Evolutionary conservation across 2,797 vertebrate species (phyloP).

Genomic region (Gallinago solitaria): DNA sequence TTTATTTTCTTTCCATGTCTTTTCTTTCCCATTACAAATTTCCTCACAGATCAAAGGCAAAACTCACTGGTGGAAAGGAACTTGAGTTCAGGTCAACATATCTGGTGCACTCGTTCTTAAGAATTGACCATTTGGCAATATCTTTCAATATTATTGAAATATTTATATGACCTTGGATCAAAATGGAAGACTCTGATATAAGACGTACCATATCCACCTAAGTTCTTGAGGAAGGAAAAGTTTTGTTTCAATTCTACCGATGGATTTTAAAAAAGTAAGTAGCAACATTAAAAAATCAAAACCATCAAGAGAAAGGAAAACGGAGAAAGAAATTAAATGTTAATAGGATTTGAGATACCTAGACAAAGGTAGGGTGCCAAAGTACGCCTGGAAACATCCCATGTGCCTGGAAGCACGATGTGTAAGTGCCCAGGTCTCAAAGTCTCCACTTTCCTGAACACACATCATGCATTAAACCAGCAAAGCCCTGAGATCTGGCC

Average conservation of each 20-base stretch:
- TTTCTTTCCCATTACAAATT: neutral
- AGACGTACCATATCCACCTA: neutral
- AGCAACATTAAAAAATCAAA: rapidly evolving
- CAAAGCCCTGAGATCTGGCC: neutral
- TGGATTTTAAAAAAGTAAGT: neutral
- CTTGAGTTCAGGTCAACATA: neutral
- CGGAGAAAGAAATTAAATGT: neutral
- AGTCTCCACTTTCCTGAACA: neutral
- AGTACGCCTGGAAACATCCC: neutral
- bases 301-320: neutral
- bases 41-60: neutral
- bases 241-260: neutral
- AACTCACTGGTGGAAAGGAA: neutral
- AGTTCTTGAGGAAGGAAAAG: neutral
- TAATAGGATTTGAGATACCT: neutral
- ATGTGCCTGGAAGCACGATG: rapidly evolving
- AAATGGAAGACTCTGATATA: neutral
- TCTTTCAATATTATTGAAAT: neutral
- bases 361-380: neutral
- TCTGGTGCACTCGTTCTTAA: neutral
- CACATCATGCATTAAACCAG: neutral
- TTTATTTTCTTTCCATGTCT: constrained; percentile 1
- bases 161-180: neutral
- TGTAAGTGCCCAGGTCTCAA: rapidly evolving
- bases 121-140: neutral